phyloP scores from a whole-genome alignment of 2,888 invertebrate genomes.

The Tethea ocularis region DNA sequence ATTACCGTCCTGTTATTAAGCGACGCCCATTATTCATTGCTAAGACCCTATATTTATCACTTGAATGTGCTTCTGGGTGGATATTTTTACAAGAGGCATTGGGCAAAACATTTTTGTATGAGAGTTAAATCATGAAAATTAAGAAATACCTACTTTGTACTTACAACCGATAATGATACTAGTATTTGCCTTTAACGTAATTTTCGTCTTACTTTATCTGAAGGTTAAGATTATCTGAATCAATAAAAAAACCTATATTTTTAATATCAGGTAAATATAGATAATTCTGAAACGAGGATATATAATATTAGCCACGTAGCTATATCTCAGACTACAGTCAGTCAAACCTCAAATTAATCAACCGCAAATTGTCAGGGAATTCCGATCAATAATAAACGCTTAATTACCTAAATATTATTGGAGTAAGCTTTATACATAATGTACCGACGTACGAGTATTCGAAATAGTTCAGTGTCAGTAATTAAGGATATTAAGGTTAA shows the following conservation, averaged over 20 bases:
- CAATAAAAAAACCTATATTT: too few species aligned
- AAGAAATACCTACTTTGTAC: too few species aligned
- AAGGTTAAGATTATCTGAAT: too few species aligned
- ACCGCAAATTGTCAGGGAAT: slow-evolving; percentile 42
- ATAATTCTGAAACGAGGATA: too few species aligned
- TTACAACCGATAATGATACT: too few species aligned
- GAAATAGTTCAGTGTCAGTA: background rate
- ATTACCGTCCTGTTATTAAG: slow-evolving; percentile 76
- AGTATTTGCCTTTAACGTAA: too few species aligned
- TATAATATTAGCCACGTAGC: too few species aligned
- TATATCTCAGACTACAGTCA: slow-evolving; percentile 9
- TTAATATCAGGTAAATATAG: background rate
- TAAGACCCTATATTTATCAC: slow-evolving; percentile 62
- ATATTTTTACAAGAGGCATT: slow-evolving; percentile 42
- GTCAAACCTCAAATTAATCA: slow-evolving; percentile 43
- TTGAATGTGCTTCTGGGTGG: slow-evolving; percentile 30
- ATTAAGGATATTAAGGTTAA: background rate
- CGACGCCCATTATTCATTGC: slow-evolving; percentile 74
- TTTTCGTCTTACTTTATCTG: too few species aligned
- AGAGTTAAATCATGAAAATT: slow-evolving; percentile 24
- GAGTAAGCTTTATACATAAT: slow-evolving; percentile 13
- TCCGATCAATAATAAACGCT: slow-evolving; percentile 36
- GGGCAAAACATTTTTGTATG: slow-evolving; percentile 40
- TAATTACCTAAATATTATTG: slow-evolving; percentile 42
- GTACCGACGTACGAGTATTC: background rate